phyloP scores from a whole-genome alignment of 2,797 vertebrate genomes.

The Tenualosa thibaudeaui region DNA sequence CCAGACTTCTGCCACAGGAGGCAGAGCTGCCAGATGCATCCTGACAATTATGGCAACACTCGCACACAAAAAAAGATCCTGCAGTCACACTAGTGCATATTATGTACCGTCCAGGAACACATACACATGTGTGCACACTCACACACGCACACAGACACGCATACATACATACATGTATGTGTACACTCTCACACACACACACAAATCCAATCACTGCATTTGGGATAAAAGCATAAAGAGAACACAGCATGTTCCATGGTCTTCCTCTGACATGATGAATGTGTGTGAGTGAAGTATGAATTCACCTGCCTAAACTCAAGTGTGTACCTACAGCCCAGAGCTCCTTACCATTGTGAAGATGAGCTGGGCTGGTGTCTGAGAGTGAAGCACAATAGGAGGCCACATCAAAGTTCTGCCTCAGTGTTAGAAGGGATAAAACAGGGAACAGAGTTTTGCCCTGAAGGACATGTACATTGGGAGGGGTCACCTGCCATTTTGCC shows the following conservation, averaged over 20 bases:
- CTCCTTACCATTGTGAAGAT: not conserved
- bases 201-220: not conserved
- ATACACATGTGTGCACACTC: not conserved
- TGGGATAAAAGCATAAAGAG: not conserved
- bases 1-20: constrained; percentile 29
- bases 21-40: constrained; percentile 54
- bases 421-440: constrained; percentile 42
- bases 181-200: constrained; percentile 32
- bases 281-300: constrained; percentile 38
- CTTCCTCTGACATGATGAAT: constrained; percentile 22
- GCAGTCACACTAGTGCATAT: constrained; percentile 12
- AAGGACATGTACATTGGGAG: constrained; percentile 18
- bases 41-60: constrained; percentile 38
- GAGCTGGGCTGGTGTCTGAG: not conserved
- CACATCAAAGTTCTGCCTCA: constrained; percentile 53
- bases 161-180: not conserved
- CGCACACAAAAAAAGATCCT: not conserved
- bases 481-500: constrained; percentile 3
- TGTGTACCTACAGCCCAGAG: not conserved
- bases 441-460: constrained; percentile 27
- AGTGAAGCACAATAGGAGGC: constrained; percentile 46
- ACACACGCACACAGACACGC: not conserved
- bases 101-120: not conserved
- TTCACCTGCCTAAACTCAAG: not conserved
- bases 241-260: not conserved